Conservation (phyloP, 2,797 vertebrate genomes). For the Xyrichtys novacula region DNA sequence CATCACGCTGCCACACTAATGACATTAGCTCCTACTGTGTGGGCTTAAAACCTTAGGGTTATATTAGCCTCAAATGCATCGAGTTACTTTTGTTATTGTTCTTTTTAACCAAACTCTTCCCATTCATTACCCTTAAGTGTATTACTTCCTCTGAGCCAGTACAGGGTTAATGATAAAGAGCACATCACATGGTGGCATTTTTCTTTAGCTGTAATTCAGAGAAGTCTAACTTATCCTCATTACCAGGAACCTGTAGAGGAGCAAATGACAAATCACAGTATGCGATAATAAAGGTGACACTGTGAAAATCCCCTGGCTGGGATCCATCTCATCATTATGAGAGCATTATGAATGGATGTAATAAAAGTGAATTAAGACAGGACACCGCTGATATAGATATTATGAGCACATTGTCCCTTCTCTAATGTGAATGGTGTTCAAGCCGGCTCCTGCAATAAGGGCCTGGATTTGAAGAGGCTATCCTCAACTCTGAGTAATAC, state of each 20-base stretch:
- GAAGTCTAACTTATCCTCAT: slow-evolving; percentile 76
- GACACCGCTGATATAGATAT: slow-evolving; percentile 80
- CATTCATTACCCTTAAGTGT: slow-evolving; percentile 52
- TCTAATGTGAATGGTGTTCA: slow-evolving; percentile 72
- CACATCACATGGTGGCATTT: slow-evolving; percentile 53
- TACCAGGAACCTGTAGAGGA: slow-evolving; percentile 73
- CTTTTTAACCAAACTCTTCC: slow-evolving; percentile 46
- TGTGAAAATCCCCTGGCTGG: slow-evolving; percentile 78
- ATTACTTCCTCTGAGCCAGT: slow-evolving; percentile 40
- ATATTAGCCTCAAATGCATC: slow-evolving; percentile 31
- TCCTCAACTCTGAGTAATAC: slow-evolving; percentile 73
- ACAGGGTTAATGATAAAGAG: slow-evolving; percentile 69
- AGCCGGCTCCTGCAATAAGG: slow-evolving; percentile 66
- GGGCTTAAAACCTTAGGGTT: slow-evolving; percentile 20
- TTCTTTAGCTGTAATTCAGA: slow-evolving; percentile 71
- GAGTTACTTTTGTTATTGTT: slow-evolving; percentile 33
- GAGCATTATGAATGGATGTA: slow-evolving; percentile 82
- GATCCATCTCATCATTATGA: slow-evolving; percentile 84
- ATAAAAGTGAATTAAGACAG: slow-evolving; percentile 84
- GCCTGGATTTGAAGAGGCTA: slow-evolving; percentile 67
- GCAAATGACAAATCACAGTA: slow-evolving; percentile 79
- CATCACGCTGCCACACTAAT: slow-evolving; percentile 48
- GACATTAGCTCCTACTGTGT: slow-evolving; percentile 50
- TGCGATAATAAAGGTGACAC: slow-evolving; percentile 84
- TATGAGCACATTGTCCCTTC: slow-evolving; percentile 79